Base-by-base conservation (phyloP, 2,888 invertebrate species). In the Lomographa bimaculata region DNA sequence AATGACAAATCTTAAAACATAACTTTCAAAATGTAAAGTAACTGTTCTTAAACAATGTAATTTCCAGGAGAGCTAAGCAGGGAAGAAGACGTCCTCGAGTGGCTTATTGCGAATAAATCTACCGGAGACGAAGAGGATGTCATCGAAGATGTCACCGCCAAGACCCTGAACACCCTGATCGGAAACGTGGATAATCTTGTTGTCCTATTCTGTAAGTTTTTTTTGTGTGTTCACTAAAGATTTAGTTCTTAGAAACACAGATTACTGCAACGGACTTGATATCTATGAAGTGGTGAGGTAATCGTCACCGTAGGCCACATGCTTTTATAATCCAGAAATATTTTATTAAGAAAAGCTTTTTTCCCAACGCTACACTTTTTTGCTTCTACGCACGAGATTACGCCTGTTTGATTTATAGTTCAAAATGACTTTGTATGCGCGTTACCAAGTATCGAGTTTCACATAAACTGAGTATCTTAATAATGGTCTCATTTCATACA, bases 81-180 rank as follows among this genome's bases (percentile, higher is more conserved):
- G 66, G 97, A 97, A 81, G 97, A 97, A 78, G 96, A 97, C 74
- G 97, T 97, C 19, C 86, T 97, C 66, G 97, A 97, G 79, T 97
- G 97, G 97, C 90, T 97, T 71, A 95, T 97, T 48, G 94, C 96
- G 59, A 97, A 97, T 79, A 97, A 97, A 82, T 96, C 96, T 45
- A 96, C 96, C 19, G 97, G 96, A 24, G 97, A 97, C 72, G 97
- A 97, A 74, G 97, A 97, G 69, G 97, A 97, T 77, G 94, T 97
- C 37, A 97, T 97, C 62, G 97, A 97, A 83, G 97, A 97, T 72
- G 97, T 97, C 39, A 96, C 96, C n/a, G 92, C 95, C 39, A 96
- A 96, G 82, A 96, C 96, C 18, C 90, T 97, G 43, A 93, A 94
- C 63, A 96, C 96, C 20, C 91, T 97, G 26, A 97, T 97, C 61